These are phyloP conservation scores for Timandra comae DNA, from an alignment of 2,888 invertebrate species.

Conservation along the genomic window DNA sequence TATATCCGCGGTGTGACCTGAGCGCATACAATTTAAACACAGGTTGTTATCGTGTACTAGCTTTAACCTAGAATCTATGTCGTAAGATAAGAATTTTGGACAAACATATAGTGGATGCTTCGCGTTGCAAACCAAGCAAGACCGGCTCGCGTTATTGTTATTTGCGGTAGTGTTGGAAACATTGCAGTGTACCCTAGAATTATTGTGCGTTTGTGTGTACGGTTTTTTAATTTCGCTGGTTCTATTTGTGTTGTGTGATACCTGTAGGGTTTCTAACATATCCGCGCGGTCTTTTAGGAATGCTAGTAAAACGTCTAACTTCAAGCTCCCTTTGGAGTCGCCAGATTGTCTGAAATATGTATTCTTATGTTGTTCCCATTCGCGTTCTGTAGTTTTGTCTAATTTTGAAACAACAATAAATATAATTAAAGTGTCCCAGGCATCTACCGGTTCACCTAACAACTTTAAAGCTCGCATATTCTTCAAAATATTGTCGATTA, in stretches of 20 bases:
- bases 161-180: neutral
- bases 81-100: neutral
- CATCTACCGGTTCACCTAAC: conserved; percentile 9
- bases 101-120: neutral
- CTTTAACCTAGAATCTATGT: conserved; percentile 3
- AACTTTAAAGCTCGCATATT: conserved; percentile 16
- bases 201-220: neutral
- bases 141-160: neutral
- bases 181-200: neutral
- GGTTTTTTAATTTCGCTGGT: neutral
- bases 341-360: too few relatives aligned
- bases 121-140: neutral
- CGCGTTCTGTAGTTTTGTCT: too few relatives aligned
- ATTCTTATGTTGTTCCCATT: conserved; percentile 15
- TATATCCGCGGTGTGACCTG: conserved; percentile 6
- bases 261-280: too few relatives aligned
- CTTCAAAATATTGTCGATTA: conserved; percentile 15
- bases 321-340: too few relatives aligned
- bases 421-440: conserved; percentile 19
- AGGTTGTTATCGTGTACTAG: conserved; percentile 8
- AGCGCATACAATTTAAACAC: conserved; percentile 8
- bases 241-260: neutral
- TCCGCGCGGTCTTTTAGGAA: conserved; percentile 9
- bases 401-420: conserved; percentile 16
- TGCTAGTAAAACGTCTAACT: neutral